Percentiles rank a stretch among this genome's conserved stretches.
These are phyloP conservation scores for Artibeus lituratus DNA, from an alignment of 2,797 vertebrate genomes.

Conservation along the genomic window DNA sequence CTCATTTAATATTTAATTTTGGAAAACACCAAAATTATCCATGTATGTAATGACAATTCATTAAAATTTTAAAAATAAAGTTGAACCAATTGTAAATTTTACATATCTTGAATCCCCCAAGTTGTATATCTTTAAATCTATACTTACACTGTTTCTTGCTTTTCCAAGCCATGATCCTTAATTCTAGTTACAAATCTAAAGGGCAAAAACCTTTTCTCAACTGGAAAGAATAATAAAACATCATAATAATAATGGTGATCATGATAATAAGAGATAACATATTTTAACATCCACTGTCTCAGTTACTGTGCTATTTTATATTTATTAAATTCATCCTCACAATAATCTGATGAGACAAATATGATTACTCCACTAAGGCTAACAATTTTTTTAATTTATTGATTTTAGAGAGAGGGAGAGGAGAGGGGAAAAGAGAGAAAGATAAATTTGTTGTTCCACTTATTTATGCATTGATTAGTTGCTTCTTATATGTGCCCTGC, in stretches of 20 bases:
- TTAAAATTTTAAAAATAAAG: conserved; percentile 2
- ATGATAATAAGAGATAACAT: not conserved
- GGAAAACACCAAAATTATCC: conserved; percentile 31
- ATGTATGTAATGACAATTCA: not conserved
- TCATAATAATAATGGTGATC: not conserved
- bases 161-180: not conserved
- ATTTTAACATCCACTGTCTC: conserved; percentile 17
- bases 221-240: conserved; percentile 44
- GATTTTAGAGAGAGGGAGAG: not conserved
- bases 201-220: not conserved
- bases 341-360: not conserved
- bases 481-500: not conserved
- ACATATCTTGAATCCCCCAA: not conserved
- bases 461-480: not conserved
- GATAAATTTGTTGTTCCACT: not conserved
- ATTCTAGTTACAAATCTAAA: conserved; percentile 30
- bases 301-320: not conserved
- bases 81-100: not conserved
- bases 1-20: conserved; percentile 37
- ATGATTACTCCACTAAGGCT: conserved; percentile 14
- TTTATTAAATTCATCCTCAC: not conserved
- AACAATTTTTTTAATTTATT: not conserved
- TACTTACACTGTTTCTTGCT: not conserved
- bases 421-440: not conserved
- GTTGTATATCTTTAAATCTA: conserved; percentile 8